These are phyloP conservation scores for Dendroctonus ponderosae DNA, from an alignment of 1,140 invertebrate genomes.

Conservation along the genomic window DNA sequence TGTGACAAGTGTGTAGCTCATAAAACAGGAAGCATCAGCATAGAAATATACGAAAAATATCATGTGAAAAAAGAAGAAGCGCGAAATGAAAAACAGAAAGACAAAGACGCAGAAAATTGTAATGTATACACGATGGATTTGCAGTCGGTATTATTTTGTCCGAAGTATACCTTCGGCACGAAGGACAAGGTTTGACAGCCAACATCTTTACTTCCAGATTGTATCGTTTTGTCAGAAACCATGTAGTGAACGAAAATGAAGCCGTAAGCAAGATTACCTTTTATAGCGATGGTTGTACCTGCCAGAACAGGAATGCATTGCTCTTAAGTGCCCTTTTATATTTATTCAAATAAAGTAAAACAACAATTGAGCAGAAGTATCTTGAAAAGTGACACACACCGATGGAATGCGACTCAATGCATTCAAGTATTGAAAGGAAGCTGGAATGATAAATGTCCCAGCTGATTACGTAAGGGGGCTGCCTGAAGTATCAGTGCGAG, in stretches of 20 bases:
- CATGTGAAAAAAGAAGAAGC: conserved; percentile 24
- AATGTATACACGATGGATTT: conserved; percentile 28
- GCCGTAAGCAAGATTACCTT: conserved; percentile 10
- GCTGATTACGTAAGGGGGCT: no score
- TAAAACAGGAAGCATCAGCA: conserved; percentile 26
- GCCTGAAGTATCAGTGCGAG: no score
- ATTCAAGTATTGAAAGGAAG: conserved; percentile 20
- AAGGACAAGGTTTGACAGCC: conserved; percentile 16
- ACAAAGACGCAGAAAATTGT: conserved; percentile 28
- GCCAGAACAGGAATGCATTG: conserved; percentile 32
- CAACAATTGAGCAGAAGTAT: conserved; percentile 33
- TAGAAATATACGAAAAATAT: conserved; percentile 27
- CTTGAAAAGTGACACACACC: conserved; percentile 32
- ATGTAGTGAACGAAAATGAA: conserved; percentile 11
- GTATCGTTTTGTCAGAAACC: conserved; percentile 13
- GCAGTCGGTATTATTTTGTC: conserved; percentile 27
- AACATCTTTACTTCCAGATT: conserved; percentile 26
- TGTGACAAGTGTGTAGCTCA: conserved; percentile 33
- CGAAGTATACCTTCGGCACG: conserved; percentile 32
- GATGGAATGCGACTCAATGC: conserved; percentile 28
- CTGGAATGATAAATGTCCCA: conserved; percentile 26
- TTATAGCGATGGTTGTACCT: conserved; percentile 25
- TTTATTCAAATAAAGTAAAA: no score
- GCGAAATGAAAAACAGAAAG: conserved; percentile 33
- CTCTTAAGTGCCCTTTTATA: conserved; percentile 29